phyloP scores from a whole-genome alignment of 2,797 vertebrate species.

The Lacerta agilis region DNA sequence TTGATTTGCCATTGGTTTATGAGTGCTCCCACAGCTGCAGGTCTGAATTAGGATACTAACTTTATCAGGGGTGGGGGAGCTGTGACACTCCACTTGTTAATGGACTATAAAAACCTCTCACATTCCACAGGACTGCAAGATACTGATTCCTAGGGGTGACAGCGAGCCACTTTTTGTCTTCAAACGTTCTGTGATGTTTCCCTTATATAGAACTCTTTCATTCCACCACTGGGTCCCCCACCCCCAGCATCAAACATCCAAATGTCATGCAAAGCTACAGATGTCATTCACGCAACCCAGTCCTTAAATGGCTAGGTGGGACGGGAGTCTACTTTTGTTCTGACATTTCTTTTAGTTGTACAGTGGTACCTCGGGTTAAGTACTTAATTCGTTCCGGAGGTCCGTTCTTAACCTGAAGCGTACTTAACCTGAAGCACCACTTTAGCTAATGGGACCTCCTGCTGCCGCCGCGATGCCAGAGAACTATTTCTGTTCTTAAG shows the following conservation, averaged over 20 bases:
- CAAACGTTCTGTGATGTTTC: slow-evolving; percentile 48
- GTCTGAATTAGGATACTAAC: slow-evolving; percentile 29
- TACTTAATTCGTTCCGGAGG: too few species aligned
- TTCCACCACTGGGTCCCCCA: slow-evolving; percentile 50
- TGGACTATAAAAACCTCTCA: slow-evolving; percentile 23
- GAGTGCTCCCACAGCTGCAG: background rate
- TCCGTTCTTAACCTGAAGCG: too few species aligned
- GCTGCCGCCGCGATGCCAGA: too few species aligned
- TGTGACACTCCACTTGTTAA: too few species aligned
- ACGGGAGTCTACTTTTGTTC: slow-evolving; percentile 21
- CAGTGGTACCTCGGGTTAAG: background rate
- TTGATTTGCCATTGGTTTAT: background rate
- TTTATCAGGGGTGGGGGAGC: too few species aligned
- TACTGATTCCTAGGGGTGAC: slow-evolving; percentile 56
- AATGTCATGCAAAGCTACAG: slow-evolving; percentile 60
- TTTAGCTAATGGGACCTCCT: too few species aligned
- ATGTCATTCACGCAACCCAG: slow-evolving; percentile 8
- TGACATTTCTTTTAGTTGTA: slow-evolving; percentile 18
- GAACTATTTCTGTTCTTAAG: too few species aligned
- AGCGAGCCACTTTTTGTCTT: slow-evolving; percentile 31
- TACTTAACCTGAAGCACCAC: too few species aligned
- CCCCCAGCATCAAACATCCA: slow-evolving; percentile 58
- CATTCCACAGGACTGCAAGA: slow-evolving; percentile 57
- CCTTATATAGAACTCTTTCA: slow-evolving; percentile 28
- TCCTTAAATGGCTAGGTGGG: background rate